Percentiles rank a stretch among this genome's conserved stretches.
Conservation (phyloP, 2,888 invertebrate genomes). For the Gonocerus acuteangulatus region DNA sequence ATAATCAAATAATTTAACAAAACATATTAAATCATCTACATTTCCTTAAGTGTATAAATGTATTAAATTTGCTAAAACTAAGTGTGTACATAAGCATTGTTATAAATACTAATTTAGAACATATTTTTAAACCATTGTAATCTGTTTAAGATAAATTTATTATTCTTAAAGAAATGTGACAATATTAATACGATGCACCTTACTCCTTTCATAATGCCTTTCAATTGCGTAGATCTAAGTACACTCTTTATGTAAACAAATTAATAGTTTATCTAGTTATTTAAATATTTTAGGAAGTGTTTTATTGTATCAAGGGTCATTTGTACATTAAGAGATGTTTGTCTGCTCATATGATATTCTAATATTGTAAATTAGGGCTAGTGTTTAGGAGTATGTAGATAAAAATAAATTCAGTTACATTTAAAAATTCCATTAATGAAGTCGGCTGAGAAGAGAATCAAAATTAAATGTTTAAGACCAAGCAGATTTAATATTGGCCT, state of each 20-base stretch:
- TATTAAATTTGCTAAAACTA: neutral
- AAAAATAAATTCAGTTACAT: neutral
- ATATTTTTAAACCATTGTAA: slow-evolving; percentile 11
- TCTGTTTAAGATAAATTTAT: slow-evolving; percentile 5
- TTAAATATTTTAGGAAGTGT: neutral
- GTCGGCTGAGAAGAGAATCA: slow-evolving; percentile 17
- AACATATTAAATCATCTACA: neutral
- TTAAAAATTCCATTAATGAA: neutral
- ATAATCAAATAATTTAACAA: no score
- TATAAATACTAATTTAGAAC: slow-evolving; percentile 9
- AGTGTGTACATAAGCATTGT: slow-evolving; percentile 7
- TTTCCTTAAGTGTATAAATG: neutral
- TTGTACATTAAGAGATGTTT: slow-evolving; percentile 7
- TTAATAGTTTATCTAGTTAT: neutral
- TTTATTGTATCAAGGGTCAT: neutral
- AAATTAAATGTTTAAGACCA: slow-evolving; percentile 16
- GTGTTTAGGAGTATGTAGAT: neutral
- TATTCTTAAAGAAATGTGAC: slow-evolving; percentile 16
- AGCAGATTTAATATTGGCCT: slow-evolving; percentile 12
- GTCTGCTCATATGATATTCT: slow-evolving; percentile 21
- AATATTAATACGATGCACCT: slow-evolving; percentile 22
- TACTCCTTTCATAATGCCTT: slow-evolving; percentile 23
- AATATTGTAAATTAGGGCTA: slow-evolving; percentile 12
- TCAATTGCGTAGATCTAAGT: slow-evolving; percentile 3
- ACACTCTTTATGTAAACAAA: slow-evolving; percentile 6